Base-by-base conservation (phyloP, 2,797 vertebrate genomes). In the Dromococcyx pavoninus region DNA sequence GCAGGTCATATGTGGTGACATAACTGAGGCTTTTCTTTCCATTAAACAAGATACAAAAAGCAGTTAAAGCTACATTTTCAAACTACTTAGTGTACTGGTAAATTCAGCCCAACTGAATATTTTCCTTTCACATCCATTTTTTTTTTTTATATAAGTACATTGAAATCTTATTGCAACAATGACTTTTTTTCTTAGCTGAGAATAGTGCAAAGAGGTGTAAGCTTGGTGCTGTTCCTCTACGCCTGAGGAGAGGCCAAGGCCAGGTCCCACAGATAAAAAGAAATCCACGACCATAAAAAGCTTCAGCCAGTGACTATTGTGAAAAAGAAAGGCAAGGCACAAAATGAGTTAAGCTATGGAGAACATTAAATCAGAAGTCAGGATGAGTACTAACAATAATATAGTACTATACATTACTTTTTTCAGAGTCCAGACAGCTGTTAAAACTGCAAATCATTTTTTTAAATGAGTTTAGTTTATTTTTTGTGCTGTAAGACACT, bases 401-500 rank as follows among this genome's bases (percentile, higher is more conserved):
- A 97, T 95, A 96, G 85, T 96, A 95, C 93, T 95, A 96, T 53
- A 93, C 41, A 91, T 84, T 93, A 10, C 54, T 71, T 76, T 72
- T 86, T 92, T 78, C 93, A 93, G 86, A 96, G 94, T 96, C 64
- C 92, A 89, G 92, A 95, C 91, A 96, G 95, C 94, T 88, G 67
- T 80, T 92, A 56, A 94, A 94, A 94, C 46, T 76, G 94, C 90
- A 97, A 96, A 96, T 65, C n/a, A 90, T 71, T 94, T 87, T 35
- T 74, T 83, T 46, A 95, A 97, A 92, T 80, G 4, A 94, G 85
- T 94, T 88, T 85, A 82, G 93, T 94, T 96, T 96, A 95, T 50
- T 78, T 97, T 24, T 91, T 98, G 97, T 97, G 95, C 95, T 97
- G 95, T 97, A 96, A 97, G 94, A 97, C 92, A 96, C 81, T 97